Conservation (phyloP, 2,888 invertebrate species). For the Busseola fusca region DNA sequence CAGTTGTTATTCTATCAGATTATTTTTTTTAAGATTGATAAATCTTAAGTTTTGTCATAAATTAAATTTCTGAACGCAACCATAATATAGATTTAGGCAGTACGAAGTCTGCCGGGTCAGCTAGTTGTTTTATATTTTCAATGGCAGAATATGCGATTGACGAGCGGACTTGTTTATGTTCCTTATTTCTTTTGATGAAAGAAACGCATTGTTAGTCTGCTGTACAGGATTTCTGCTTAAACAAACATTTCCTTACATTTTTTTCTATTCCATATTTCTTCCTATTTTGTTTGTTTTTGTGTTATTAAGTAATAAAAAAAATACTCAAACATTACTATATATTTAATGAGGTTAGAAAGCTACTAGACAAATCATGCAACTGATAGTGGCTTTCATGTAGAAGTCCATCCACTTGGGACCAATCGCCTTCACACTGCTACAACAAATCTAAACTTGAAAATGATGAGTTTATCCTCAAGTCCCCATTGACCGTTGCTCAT, state of each 20-base stretch:
- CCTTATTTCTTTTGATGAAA: constrained; percentile 14
- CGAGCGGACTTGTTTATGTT: constrained; percentile 17
- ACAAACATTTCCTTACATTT: constrained; percentile 14
- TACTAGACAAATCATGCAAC: background rate
- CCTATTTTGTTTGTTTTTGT: background rate
- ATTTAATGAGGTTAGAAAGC: background rate
- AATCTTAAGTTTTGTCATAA: no score
- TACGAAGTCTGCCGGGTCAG: no score
- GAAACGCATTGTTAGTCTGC: constrained; percentile 18
- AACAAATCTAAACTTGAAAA: constrained; percentile 35
- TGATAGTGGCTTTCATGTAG: background rate
- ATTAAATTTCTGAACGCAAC: no score
- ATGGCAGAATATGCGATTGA: constrained; percentile 6
- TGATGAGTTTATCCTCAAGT: constrained; percentile 9
- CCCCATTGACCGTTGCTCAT: constrained; percentile 3
- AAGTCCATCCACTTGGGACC: background rate
- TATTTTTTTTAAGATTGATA: no score
- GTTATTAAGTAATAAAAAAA: background rate
- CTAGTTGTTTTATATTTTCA: constrained; percentile 6
- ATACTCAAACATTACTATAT: background rate
- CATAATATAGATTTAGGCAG: no score
- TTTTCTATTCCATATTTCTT: constrained; percentile 17
- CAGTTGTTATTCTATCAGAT: no score
- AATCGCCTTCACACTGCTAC: background rate
- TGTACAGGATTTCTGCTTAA: constrained; percentile 11